Evolutionary conservation across 2,797 vertebrate genomes (phyloP).

Genomic region (Chrysocyon brachyurus): DNA sequence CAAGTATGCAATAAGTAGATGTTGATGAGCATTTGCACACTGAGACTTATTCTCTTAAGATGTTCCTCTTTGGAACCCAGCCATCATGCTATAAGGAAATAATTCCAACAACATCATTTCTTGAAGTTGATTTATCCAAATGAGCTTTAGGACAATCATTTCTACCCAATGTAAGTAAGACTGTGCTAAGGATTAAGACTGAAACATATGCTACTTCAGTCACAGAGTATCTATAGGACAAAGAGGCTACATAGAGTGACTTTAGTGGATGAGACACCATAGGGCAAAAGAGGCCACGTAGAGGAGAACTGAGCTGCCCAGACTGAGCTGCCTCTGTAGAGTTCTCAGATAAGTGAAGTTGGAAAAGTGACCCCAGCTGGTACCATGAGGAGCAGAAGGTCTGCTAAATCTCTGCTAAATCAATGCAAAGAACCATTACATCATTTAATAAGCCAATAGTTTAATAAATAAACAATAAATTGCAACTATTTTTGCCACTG

Average conservation of each 20-base stretch:
- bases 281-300: background rate
- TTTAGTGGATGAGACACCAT: background rate
- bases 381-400: fast-evolving
- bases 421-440: background rate
- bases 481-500: background rate
- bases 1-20: background rate
- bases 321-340: background rate
- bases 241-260: background rate
- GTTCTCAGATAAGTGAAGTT: background rate
- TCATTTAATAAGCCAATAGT: background rate
- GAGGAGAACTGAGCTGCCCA: background rate
- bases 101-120: background rate
- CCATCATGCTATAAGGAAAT: background rate
- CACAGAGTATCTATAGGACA: background rate
- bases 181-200: background rate
- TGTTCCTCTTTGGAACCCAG: background rate
- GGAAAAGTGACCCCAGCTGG: background rate
- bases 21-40: background rate
- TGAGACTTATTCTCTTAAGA: background rate
- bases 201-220: background rate
- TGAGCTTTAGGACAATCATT: background rate
- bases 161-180: background rate
- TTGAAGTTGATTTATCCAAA: background rate
- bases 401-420: background rate
- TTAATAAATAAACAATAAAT: background rate